Evolutionary conservation across 2,797 vertebrate genomes (phyloP).

Genomic region (Cyclopterus lumpus): DNA sequence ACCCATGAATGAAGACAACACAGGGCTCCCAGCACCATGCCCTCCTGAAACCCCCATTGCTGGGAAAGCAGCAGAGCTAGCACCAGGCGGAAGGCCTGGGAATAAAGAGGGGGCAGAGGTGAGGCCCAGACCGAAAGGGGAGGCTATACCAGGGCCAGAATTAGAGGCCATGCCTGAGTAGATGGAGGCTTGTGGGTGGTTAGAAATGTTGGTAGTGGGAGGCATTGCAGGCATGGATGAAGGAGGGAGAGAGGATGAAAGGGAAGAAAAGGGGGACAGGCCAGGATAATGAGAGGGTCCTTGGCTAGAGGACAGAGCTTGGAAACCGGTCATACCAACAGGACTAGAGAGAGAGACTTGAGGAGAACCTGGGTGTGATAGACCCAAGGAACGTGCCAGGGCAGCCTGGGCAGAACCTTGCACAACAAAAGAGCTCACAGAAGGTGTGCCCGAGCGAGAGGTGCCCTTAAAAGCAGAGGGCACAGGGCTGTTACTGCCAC

Average conservation of each 20-base stretch:
- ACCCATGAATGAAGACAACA: slow-evolving; percentile 92
- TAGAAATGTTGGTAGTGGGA: slow-evolving; percentile 73
- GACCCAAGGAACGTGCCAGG: slow-evolving; percentile 84
- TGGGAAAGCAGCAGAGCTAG: slow-evolving; percentile 88
- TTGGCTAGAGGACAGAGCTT: slow-evolving; percentile 87
- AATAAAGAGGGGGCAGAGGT: slow-evolving; percentile 91
- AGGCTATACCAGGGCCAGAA: slow-evolving; percentile 71
- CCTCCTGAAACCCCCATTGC: slow-evolving; percentile 90
- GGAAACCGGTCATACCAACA: slow-evolving; percentile 83
- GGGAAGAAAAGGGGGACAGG: slow-evolving; percentile 88
- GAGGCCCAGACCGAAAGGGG: slow-evolving; percentile 91
- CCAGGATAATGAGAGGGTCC: slow-evolving; percentile 87
- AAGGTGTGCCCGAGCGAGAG: slow-evolving; percentile 86
- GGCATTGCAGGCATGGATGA: slow-evolving; percentile 77
- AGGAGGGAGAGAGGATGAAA: slow-evolving; percentile 85
- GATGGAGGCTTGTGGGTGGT: slow-evolving; percentile 75
- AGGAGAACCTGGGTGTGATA: slow-evolving; percentile 85
- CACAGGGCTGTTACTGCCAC: slow-evolving; percentile 89
- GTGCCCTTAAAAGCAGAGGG: slow-evolving; percentile 94
- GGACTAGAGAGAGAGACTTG: slow-evolving; percentile 87
- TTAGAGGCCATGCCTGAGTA: slow-evolving; percentile 80
- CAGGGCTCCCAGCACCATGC: slow-evolving; percentile 87
- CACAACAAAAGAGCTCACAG: slow-evolving; percentile 85
- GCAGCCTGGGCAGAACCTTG: slow-evolving; percentile 79
- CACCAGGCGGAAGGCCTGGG: slow-evolving; percentile 83